Evolutionary conservation across 2,888 invertebrate genomes (phyloP), one percentile per base, ranked within the genome.

Genomic region (Neoscelio sp.): DNA sequence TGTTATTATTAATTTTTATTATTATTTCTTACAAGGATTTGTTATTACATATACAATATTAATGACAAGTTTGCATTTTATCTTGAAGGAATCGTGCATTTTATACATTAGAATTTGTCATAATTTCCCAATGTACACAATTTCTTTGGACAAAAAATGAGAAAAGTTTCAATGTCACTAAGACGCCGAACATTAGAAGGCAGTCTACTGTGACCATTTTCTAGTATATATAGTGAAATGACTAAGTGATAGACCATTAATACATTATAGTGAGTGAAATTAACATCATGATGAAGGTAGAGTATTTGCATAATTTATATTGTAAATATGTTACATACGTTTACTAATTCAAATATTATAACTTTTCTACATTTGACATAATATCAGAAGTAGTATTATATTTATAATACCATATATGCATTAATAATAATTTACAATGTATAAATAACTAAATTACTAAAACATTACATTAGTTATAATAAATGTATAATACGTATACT

Each of bases 161-260:
- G 60, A 71, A 78, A 71, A 78, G 71, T 78, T 58, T 54, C 78
- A 78, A 78, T 78, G 78, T 71, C 78, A 71, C 38, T 33, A 13
- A 44, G 35, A 18, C 50, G 56, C 65, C 44, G 20, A 67, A 60
- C 40, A 67, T 62, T 70, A 77, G 64, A 42, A 64, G 54, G 17
- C 78, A 78, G 54, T 17, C 67, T 78, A 73, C 30, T 78, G 78
- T 78, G 67, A 78, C 78, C 54, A 12, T 42, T 30, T 12, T 7
- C 0, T 40, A 23, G 38, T 78, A 78, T 78, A 78, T 78, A 78
- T 73, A 78, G 40, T 56, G 73, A 48, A 78, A 38, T 71, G 13
- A 48, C 46, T 17, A 33, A 54, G 46, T 48, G 44, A 7, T 50
- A 67, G 60, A 78, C 67, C 67, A 78, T 78, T 78, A 54, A 65